These are phyloP conservation scores for Aphelocoma californica DNA, from an alignment of 2,797 vertebrate species.

Conservation along the genomic window DNA sequence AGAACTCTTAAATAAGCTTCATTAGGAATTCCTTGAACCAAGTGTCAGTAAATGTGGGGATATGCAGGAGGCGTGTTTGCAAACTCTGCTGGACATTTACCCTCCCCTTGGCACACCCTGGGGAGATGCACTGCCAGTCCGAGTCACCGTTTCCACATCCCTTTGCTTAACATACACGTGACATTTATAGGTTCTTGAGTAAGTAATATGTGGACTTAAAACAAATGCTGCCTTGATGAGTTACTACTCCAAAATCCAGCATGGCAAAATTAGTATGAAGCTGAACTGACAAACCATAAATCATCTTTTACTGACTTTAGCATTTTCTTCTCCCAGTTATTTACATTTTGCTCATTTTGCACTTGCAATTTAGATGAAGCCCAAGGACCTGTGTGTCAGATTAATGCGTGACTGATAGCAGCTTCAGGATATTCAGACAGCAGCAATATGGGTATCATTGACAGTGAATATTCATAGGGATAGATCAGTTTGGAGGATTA, in stretches of 20 bases:
- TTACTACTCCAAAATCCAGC: not conserved
- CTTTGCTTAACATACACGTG: not conserved
- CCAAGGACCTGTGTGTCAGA: not conserved
- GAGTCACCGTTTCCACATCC: not conserved
- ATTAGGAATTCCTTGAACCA: not conserved
- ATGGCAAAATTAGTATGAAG: not conserved
- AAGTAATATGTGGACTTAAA: not conserved
- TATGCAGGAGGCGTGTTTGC: not conserved
- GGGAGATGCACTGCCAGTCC: not conserved
- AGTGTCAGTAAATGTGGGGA: not conserved
- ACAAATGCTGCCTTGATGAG: not conserved
- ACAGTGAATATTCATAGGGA: conserved; percentile 39
- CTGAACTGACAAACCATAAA: not conserved
- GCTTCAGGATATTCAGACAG: conserved; percentile 17
- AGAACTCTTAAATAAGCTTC: too few relatives aligned
- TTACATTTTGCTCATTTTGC: not conserved
- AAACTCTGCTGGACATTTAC: not conserved
- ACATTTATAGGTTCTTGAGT: not conserved
- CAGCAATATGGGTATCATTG: not conserved
- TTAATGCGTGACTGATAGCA: not conserved
- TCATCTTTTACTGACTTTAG: not conserved
- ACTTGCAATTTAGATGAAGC: conserved; percentile 19
- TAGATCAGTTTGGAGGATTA: not conserved
- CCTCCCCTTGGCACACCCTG: not conserved
- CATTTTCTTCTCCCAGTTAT: not conserved